Percentiles rank a stretch among this genome's conserved stretches.
Evolutionary conservation across 2,113 vertebrate genomes (phyloP).

Genomic region (Suncus etruscus): DNA sequence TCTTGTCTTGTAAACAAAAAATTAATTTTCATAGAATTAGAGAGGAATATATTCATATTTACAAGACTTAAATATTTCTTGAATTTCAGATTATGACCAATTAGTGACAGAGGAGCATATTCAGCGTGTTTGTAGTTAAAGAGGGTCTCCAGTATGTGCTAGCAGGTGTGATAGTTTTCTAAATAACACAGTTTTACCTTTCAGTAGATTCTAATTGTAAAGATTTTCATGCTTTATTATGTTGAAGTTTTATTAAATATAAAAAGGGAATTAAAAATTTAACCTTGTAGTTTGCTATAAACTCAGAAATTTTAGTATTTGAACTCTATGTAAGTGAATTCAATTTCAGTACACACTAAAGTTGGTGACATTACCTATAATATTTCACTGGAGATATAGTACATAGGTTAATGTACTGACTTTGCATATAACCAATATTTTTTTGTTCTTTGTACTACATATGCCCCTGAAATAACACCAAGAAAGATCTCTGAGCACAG

Average conservation of each 20-base stretch:
- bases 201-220: neutral
- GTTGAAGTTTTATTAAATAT: constrained; percentile 54
- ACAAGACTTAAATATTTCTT: constrained; percentile 30
- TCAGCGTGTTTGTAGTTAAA: neutral
- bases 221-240: constrained; percentile 53
- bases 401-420: too few relatives aligned
- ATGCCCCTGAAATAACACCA: too few relatives aligned
- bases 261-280: neutral
- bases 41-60: neutral
- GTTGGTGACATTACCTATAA: constrained; percentile 4
- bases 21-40: constrained; percentile 35
- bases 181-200: neutral
- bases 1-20: neutral
- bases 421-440: too few relatives aligned
- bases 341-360: neutral
- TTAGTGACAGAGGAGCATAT: neutral
- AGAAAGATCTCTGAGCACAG: too few relatives aligned
- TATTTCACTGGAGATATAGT: too few relatives aligned
- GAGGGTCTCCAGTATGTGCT: neutral
- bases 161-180: neutral
- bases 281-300: constrained; percentile 9
- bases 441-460: too few relatives aligned
- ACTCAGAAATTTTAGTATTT: constrained; percentile 46
- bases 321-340: neutral
- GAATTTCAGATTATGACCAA: neutral